Base-by-base conservation (phyloP, 2,888 invertebrate genomes). In the Spicauda simplicius region DNA sequence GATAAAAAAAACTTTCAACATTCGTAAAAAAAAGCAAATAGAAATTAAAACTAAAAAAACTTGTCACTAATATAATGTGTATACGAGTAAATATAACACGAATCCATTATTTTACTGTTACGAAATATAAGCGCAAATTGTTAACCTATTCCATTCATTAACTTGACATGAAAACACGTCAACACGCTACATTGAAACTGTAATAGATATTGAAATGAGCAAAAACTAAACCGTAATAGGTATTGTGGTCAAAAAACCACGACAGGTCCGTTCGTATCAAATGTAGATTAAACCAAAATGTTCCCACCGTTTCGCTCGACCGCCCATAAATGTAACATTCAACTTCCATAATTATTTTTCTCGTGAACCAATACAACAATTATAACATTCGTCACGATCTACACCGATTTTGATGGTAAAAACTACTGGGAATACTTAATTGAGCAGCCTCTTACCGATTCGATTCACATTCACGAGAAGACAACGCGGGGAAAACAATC, bases 301-400 rank as follows among this genome's bases (percentile, higher is more conserved):
- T 93, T 93, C 93, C 90, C 92, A 93, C 86, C 87, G 93, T 85
- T 83, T 80, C 88, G 92, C 86, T 88, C 81, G 85, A 88, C 79
- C 82, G 90, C 81, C 77, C 78, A 74, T 82, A 83, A 88, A 89
- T 87, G 80, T 87, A 84, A 82, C 83, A 80, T 86, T 77, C 77
- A 80, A 84, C 81, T 79, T 83, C 83, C 81, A 85, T 90, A 88
- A 92, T 91, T 90, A 90, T 91, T 88, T 88, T 83, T 84, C 84
- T 87, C 82, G 84, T 85, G 88, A 88, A 87, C 88, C 90, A 90
- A 91, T 91, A 91, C 86, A 85, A 85, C 87, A 86, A 90, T 90
- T 90, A 85, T 79, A 80, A 76, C 80, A 90, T 93, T 91, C 88
- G 91, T 85, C 85, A 89, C 88, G 90, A 87, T 82, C 82, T 77